Conservation (phyloP, 2,888 invertebrate species). For the Ectemnius cavifrons region DNA sequence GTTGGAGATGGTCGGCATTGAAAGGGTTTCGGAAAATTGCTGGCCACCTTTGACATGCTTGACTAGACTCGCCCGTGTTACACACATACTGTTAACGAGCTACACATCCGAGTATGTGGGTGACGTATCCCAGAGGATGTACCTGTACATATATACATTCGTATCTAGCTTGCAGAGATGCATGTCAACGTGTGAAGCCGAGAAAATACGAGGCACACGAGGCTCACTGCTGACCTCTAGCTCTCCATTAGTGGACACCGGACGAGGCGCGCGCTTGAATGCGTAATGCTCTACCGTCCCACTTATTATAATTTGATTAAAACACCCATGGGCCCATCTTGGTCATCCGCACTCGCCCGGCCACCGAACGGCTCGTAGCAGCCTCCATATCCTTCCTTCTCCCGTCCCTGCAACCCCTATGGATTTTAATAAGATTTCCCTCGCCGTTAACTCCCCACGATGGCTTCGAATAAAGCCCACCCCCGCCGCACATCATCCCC, state of each 20-base stretch:
- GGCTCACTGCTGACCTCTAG: constrained; percentile 55
- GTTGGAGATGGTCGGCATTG: constrained; percentile 11
- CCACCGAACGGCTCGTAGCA: too few species aligned
- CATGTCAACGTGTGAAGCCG: background rate
- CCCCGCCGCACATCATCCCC: too few species aligned
- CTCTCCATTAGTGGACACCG: constrained; percentile 62
- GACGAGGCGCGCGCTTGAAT: constrained; percentile 45
- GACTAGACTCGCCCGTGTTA: background rate
- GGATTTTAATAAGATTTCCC: constrained; percentile 60
- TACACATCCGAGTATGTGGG: constrained; percentile 1
- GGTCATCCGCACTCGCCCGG: constrained; percentile 38
- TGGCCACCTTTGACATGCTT: constrained; percentile 15
- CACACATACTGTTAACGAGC: constrained; percentile 27
- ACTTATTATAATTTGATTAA: constrained; percentile 69
- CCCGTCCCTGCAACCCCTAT: constrained; percentile 9
- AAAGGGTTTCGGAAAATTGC: constrained; percentile 22
- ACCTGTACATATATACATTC: background rate
- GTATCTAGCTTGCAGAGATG: background rate
- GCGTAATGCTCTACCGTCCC: constrained; percentile 60
- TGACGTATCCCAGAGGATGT: background rate
- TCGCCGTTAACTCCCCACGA: constrained; percentile 47
- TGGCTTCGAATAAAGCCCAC: constrained; percentile 43
- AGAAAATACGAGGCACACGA: constrained; percentile 49
- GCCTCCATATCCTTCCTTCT: background rate
- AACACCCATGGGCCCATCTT: constrained; percentile 48